Conservation (phyloP, 2,888 invertebrate species). For the Molorchus minor region DNA sequence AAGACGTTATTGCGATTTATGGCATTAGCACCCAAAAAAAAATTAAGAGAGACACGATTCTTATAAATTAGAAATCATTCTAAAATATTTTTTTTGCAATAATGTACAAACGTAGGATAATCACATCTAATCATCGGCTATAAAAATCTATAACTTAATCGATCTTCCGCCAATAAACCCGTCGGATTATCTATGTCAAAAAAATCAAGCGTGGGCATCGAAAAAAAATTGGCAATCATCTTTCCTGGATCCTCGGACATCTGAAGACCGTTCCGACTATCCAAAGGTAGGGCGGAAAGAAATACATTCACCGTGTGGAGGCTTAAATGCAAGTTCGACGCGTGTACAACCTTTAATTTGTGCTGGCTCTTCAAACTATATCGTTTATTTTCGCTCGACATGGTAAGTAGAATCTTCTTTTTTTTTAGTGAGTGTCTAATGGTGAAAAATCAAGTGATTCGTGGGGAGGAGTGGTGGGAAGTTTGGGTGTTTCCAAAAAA, state of each 20-base stretch:
- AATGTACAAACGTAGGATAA: too few species aligned
- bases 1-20: too few species aligned
- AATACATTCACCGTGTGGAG: constrained; percentile 49
- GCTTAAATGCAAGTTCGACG: constrained; percentile 49
- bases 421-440: constrained; percentile 19
- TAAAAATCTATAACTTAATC: too few species aligned
- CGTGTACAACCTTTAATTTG: constrained; percentile 44
- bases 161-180: background rate
- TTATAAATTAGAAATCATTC: too few species aligned
- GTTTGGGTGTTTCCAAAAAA: background rate
- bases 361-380: constrained; percentile 46
- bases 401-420: constrained; percentile 44
- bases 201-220: background rate
- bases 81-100: too few species aligned
- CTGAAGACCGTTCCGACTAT: constrained; percentile 8
- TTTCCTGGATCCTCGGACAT: constrained; percentile 8
- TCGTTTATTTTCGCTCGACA: constrained; percentile 41
- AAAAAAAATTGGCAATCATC: constrained; percentile 15
- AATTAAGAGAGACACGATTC: too few species aligned
- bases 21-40: too few species aligned
- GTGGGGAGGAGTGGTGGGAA: background rate
- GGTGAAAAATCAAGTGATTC: constrained; percentile 8
- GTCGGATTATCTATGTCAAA: background rate
- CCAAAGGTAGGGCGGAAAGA: constrained; percentile 42
- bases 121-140: too few species aligned